phyloP scores from a whole-genome alignment of 2,888 invertebrate genomes.

The Nephrocerus scutellatus region DNA sequence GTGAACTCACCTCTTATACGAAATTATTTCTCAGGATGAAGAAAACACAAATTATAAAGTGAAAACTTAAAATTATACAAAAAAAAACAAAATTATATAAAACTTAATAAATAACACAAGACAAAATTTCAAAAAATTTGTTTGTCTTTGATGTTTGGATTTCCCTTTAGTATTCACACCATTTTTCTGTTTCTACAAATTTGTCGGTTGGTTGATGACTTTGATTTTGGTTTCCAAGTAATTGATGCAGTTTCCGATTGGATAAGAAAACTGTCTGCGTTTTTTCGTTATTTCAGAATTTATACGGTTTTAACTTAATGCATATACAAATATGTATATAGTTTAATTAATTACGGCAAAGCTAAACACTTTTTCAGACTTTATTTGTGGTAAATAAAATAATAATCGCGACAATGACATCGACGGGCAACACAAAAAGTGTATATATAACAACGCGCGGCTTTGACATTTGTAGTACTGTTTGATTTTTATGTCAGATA shows the following conservation, averaged over 20 bases:
- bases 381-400: conserved; percentile 20
- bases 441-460: conserved; percentile 30
- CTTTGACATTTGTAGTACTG: conserved; percentile 21
- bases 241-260: conserved; percentile 17
- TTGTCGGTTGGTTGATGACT: conserved; percentile 4
- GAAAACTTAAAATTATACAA: conserved; percentile 16
- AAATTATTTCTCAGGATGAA: too few species aligned
- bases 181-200: conserved; percentile 14
- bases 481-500: conserved; percentile 18
- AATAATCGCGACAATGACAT: conserved; percentile 19
- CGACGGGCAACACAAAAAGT: conserved; percentile 24
- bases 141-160: conserved; percentile 14
- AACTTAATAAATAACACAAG: conserved; percentile 16
- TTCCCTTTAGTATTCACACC: conserved; percentile 20
- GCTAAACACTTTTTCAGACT: conserved; percentile 23
- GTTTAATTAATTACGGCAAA: conserved; percentile 5
- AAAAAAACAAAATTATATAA: conserved; percentile 16
- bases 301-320: too few species aligned
- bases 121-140: conserved; percentile 15
- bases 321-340: conserved; percentile 1
- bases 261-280: conserved; percentile 21
- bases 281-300: conserved; percentile 7
- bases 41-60: conserved; percentile 11
- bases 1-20: conserved; percentile 12
- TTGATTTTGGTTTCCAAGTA: neutral